These are phyloP conservation scores for Cosmopolites sordidus DNA, from an alignment of 2,888 invertebrate species.

Conservation along the genomic window DNA sequence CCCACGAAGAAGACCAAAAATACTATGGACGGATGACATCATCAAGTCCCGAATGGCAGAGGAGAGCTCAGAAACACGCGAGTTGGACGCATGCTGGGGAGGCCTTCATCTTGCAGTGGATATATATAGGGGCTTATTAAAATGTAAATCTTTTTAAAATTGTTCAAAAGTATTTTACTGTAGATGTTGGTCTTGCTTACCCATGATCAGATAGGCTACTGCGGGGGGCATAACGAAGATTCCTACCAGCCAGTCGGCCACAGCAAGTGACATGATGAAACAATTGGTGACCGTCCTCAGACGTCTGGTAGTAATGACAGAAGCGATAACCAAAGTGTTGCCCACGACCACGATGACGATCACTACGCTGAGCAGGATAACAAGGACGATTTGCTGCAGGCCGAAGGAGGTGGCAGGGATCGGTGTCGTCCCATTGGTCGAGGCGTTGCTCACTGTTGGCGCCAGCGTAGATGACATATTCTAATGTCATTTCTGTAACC, in stretches of 20 bases:
- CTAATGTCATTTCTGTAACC: neutral
- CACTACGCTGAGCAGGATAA: constrained; percentile 60
- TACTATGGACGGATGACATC: too few relatives aligned
- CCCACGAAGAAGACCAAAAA: too few relatives aligned
- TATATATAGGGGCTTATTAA: too few relatives aligned
- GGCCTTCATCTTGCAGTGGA: too few relatives aligned
- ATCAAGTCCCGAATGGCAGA: too few relatives aligned
- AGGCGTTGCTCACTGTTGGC: neutral
- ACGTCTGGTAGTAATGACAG: constrained; percentile 81
- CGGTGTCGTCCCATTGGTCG: constrained; percentile 19
- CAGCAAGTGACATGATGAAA: constrained; percentile 90
- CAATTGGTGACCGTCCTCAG: constrained; percentile 92
- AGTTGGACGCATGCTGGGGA: too few relatives aligned
- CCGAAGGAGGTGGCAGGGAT: constrained; percentile 17
- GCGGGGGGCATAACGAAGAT: constrained; percentile 94
- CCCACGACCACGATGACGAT: constrained; percentile 76
- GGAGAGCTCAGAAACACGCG: too few relatives aligned
- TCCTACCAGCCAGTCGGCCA: constrained; percentile 89
- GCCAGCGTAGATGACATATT: neutral
- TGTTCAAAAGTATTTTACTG: too few relatives aligned
- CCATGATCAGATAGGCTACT: constrained; percentile 80
- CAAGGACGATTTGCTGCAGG: constrained; percentile 56
- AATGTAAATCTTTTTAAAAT: too few relatives aligned
- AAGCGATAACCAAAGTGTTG: constrained; percentile 84
- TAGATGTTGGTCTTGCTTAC: too few relatives aligned